phyloP scores from a whole-genome alignment of 2,113 vertebrate genomes.

The Cryptomyrus ogoouensis region DNA sequence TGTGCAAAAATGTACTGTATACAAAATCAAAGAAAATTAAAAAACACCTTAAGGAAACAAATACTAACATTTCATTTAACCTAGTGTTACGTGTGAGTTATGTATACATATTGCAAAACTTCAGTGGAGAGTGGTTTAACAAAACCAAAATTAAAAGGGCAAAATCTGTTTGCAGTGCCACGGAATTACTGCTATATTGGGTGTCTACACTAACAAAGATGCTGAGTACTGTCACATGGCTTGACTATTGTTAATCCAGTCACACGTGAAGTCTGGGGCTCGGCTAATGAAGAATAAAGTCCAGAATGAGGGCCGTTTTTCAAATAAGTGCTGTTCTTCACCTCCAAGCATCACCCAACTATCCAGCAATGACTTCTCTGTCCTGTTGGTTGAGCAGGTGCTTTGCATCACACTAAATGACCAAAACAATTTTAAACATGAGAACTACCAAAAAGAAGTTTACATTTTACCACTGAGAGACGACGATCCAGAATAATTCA shows the following conservation, averaged over 20 bases:
- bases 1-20: conserved; percentile 2
- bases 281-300: neutral
- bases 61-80: neutral
- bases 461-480: neutral
- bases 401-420: neutral
- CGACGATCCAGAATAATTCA: neutral
- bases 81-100: neutral
- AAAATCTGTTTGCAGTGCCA: neutral
- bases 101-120: neutral
- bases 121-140: neutral
- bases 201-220: neutral
- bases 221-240: neutral
- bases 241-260: neutral
- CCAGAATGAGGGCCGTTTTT: neutral
- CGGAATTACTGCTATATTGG: neutral
- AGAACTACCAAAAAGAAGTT: neutral
- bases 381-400: neutral
- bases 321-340: neutral
- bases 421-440: neutral
- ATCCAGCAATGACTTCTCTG: neutral
- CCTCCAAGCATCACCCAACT: neutral
- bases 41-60: neutral
- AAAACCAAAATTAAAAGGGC: neutral
- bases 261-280: neutral
- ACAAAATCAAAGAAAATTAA: neutral